Percentiles rank a stretch among this genome's conserved stretches.
phyloP scores from a whole-genome alignment of 2,888 invertebrate genomes.

The Orchesella flavescens region DNA sequence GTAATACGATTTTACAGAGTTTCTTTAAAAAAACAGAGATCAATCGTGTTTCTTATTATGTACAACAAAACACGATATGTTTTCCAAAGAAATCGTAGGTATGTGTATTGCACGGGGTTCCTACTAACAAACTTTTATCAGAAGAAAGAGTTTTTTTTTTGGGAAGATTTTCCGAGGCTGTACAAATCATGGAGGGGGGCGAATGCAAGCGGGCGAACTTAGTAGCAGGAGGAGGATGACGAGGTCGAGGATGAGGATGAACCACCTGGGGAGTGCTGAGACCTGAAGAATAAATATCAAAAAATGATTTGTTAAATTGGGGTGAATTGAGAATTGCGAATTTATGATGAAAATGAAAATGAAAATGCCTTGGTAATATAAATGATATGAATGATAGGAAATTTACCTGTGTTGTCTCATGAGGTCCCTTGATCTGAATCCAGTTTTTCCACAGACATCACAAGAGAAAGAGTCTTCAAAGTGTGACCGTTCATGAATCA shows the following conservation, averaged over 20 bases:
- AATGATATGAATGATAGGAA: neutral
- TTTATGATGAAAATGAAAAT: no score
- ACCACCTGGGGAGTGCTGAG: conserved; percentile 67
- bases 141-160: neutral
- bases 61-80: neutral
- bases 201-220: neutral
- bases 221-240: conserved; percentile 53
- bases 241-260: conserved; percentile 63
- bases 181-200: neutral
- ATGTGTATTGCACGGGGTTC: neutral
- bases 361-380: neutral
- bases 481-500: conserved; percentile 99
- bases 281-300: conserved; percentile 50
- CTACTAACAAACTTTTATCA: neutral
- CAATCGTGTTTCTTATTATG: neutral
- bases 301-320: conserved; percentile 17
- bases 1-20: no score
- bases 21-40: conserved; percentile 7
- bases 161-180: neutral
- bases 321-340: neutral
- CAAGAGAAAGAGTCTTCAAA: conserved; percentile 98
- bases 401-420: conserved; percentile 91
- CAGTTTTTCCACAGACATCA: conserved; percentile 97
- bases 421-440: conserved; percentile 97
- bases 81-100: neutral